Percentiles rank a stretch among this genome's conserved stretches.
Conservation (phyloP, 2,888 invertebrate species). For the Chironomus tentans region DNA sequence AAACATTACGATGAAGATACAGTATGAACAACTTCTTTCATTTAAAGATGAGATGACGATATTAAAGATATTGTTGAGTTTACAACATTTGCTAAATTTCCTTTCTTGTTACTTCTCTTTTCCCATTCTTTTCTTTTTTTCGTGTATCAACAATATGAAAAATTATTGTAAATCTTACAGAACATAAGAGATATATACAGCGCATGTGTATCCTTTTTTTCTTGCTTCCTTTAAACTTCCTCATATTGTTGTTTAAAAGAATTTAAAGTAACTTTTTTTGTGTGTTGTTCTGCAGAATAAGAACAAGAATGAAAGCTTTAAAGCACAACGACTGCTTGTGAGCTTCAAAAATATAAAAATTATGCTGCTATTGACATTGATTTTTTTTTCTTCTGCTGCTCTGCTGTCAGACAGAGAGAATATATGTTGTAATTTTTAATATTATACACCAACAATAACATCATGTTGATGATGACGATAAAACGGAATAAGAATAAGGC, state of each 20-base stretch:
- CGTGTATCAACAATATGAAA: background rate
- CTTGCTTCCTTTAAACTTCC: background rate
- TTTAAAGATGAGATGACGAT: constrained; percentile 15
- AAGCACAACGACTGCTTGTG: background rate
- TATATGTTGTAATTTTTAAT: background rate
- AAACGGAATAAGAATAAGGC: background rate
- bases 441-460: background rate
- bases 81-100: constrained; percentile 17
- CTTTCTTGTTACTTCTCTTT: background rate
- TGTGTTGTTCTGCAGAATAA: no score
- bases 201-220: constrained; percentile 13
- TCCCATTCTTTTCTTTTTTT: no score
- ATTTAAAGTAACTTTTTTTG: background rate
- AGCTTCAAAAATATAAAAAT: background rate
- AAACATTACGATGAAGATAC: constrained; percentile 1
- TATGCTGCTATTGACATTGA: constrained; percentile 2
- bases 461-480: background rate
- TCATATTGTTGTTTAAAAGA: background rate
- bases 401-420: background rate
- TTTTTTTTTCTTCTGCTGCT: background rate
- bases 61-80: constrained; percentile 5
- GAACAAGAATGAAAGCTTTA: constrained; percentile 6
- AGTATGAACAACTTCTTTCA: constrained; percentile 16
- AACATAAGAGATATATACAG: background rate
- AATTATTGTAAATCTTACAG: background rate